These are phyloP conservation scores for Myopa tessellatipennis DNA, from an alignment of 2,888 invertebrate genomes.

Conservation along the genomic window DNA sequence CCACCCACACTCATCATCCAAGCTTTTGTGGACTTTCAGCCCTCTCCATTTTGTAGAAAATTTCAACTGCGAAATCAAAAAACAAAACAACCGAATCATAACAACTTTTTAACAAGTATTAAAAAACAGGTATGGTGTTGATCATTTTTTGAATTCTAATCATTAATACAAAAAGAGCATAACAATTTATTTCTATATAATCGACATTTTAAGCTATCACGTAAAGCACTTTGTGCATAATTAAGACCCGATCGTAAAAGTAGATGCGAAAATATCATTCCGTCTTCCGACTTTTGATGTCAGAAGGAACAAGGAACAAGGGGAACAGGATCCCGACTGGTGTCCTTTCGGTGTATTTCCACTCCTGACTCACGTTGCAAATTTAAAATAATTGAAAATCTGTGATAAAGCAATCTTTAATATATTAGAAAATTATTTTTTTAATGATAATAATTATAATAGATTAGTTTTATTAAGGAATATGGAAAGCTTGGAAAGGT, in stretches of 20 bases:
- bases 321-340: too few species aligned
- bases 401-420: too few species aligned
- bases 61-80: constrained; percentile 16
- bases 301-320: neutral
- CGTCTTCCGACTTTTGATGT: neutral
- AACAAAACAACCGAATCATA: constrained; percentile 21
- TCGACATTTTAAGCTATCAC: neutral
- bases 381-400: too few species aligned
- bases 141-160: neutral
- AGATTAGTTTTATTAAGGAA: too few species aligned
- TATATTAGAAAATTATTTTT: too few species aligned
- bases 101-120: constrained; percentile 13
- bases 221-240: neutral
- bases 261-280: neutral
- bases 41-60: constrained; percentile 23
- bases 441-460: too few species aligned
- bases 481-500: too few species aligned
- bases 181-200: neutral
- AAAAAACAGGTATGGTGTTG: constrained; percentile 33
- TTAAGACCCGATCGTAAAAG: neutral
- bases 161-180: neutral
- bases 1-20: constrained; percentile 9
- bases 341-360: too few species aligned
- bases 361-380: too few species aligned
- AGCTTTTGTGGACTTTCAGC: constrained; percentile 18